A percentile compares a stretch with the other conserved stretches of the same genome.
Evolutionary conservation across 2,888 invertebrate genomes (phyloP).

Genomic region (Synanthedon andrenaeformis): DNA sequence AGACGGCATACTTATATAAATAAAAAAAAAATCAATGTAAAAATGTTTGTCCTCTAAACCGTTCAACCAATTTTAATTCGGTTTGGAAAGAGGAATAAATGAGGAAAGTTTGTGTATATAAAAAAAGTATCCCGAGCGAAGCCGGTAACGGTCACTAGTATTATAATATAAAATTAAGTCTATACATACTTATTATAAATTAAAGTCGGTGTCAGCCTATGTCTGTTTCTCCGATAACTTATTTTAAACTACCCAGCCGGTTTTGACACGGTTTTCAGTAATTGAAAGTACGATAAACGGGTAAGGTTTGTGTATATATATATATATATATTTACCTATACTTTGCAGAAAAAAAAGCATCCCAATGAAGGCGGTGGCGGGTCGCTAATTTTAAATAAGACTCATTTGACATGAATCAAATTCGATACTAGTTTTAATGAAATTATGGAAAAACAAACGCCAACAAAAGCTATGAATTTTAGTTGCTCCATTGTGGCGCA

Average conservation of each 20-base stretch:
- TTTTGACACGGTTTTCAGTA: neutral
- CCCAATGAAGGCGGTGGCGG: too few species aligned
- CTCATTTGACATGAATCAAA: neutral
- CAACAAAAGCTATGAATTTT: neutral
- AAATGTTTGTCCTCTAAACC: too few species aligned
- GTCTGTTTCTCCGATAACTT: neutral
- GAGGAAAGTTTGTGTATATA: too few species aligned
- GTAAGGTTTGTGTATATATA: neutral
- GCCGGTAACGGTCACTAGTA: too few species aligned
- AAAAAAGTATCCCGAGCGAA: too few species aligned
- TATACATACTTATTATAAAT: neutral
- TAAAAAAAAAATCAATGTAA: too few species aligned
- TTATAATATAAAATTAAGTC: too few species aligned
- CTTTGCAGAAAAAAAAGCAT: neutral
- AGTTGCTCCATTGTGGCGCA: neutral
- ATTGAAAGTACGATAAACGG: neutral
- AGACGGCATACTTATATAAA: too few species aligned
- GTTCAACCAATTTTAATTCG: too few species aligned
- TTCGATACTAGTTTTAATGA: neutral
- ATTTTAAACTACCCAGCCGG: neutral
- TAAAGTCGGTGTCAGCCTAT: neutral
- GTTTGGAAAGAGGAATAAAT: too few species aligned
- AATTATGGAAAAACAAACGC: neutral
- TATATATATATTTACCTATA: too few species aligned
- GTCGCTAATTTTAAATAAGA: too few species aligned